These are phyloP conservation scores for Tachysurus vachellii DNA, from an alignment of 2,113 vertebrate genomes.

Conservation along the genomic window DNA sequence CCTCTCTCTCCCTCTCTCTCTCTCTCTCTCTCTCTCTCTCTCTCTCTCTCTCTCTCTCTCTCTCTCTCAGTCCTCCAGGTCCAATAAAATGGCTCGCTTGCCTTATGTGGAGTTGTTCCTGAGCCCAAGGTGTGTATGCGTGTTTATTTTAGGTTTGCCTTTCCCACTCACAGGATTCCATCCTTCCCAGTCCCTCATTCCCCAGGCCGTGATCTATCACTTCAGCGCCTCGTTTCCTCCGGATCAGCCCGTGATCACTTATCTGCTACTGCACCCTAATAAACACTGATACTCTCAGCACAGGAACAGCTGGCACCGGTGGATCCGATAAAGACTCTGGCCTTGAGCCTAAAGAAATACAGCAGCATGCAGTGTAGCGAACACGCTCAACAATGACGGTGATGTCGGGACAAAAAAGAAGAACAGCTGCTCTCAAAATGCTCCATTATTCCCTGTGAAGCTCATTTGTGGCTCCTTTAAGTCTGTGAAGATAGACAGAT, in stretches of 20 bases:
- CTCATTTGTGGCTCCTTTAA: no score
- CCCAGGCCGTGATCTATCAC: conserved; percentile 63
- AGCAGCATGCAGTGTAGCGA: neutral
- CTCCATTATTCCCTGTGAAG: neutral
- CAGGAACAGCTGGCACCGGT: conserved; percentile 59
- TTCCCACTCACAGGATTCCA: conserved; percentile 68
- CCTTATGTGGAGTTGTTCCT: conserved; percentile 64
- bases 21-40: neutral
- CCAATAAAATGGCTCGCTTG: conserved; percentile 57
- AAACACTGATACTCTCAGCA: conserved; percentile 61
- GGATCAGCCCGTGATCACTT: conserved; percentile 27
- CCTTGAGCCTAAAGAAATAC: neutral
- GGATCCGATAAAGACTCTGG: neutral
- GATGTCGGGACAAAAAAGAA: neutral
- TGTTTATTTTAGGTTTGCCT: conserved; percentile 71
- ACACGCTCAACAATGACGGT: neutral
- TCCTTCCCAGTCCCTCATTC: conserved; percentile 49
- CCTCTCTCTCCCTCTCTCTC: neutral
- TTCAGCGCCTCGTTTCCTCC: conserved; percentile 42
- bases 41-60: neutral
- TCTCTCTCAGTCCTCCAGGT: conserved; percentile 7
- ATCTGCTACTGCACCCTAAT: conserved; percentile 54
- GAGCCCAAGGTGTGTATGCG: conserved; percentile 47
- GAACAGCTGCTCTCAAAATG: neutral
- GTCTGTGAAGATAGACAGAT: no score